phyloP scores from a whole-genome alignment of 2,888 invertebrate genomes.

The Noctua comes region DNA sequence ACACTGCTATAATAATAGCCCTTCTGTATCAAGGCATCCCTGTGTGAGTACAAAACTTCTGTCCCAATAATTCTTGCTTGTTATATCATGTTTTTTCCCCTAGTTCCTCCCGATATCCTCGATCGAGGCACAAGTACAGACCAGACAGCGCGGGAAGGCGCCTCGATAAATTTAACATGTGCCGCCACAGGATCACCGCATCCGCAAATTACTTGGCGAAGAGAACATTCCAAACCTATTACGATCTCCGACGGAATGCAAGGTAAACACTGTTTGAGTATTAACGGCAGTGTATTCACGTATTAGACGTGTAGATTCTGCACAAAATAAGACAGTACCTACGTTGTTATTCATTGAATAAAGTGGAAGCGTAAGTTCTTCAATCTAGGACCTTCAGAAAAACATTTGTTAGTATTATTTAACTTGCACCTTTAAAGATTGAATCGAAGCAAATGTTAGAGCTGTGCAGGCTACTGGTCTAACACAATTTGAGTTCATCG shows the following conservation, averaged over 20 bases:
- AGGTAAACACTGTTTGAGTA: slow-evolving; percentile 84
- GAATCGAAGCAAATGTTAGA: too few species aligned
- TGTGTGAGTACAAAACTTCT: neutral
- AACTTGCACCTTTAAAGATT: too few species aligned
- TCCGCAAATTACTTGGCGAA: slow-evolving; percentile 96
- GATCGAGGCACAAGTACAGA: slow-evolving; percentile 96
- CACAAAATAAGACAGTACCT: neutral
- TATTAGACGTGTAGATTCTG: neutral
- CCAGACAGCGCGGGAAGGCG: slow-evolving; percentile 96
- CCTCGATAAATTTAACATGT: slow-evolving; percentile 95
- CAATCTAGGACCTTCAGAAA: too few species aligned
- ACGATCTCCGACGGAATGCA: slow-evolving; percentile 92
- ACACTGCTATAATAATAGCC: neutral
- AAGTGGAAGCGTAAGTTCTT: neutral
- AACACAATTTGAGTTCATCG: too few species aligned
- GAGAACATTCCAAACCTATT: slow-evolving; percentile 95
- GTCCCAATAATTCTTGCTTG: neutral
- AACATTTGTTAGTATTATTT: too few species aligned
- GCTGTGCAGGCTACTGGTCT: too few species aligned
- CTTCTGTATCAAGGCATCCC: neutral
- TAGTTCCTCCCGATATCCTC: slow-evolving; percentile 96
- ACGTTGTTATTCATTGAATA: neutral
- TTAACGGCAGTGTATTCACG: neutral
- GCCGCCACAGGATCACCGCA: slow-evolving; percentile 97
- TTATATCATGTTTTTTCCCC: slow-evolving; percentile 28